These are phyloP conservation scores for Agrochola litura DNA, from an alignment of 2,888 invertebrate species.

Conservation along the genomic window DNA sequence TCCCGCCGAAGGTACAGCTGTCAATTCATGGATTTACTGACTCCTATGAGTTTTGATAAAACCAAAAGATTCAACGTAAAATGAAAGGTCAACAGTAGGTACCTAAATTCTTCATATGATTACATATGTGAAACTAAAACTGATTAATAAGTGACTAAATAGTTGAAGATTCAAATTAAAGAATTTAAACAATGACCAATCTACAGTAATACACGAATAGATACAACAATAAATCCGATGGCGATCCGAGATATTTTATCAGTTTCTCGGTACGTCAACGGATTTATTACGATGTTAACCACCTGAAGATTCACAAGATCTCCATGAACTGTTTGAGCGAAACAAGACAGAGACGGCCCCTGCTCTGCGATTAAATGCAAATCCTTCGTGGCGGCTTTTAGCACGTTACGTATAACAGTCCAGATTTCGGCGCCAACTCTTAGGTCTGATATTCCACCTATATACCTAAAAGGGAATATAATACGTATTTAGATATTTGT, in stretches of 20 bases:
- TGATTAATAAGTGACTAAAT: not conserved
- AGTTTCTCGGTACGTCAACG: not conserved
- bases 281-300: not conserved
- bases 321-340: not conserved
- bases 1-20: not conserved
- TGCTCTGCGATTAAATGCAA: constrained; percentile 1
- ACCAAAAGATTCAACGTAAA: not conserved
- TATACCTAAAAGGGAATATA: constrained; percentile 1
- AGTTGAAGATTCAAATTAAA: not conserved
- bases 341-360: not conserved
- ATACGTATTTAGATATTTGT: not conserved
- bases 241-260: not conserved
- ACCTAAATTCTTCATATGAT: not conserved
- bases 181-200: not conserved
- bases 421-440: not conserved
- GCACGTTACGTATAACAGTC: not conserved
- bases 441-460: not conserved
- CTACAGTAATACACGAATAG: not conserved
- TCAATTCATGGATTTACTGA: not conserved
- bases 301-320: constrained; percentile 5
- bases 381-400: not conserved
- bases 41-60: not conserved
- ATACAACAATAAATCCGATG: not conserved
- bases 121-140: not conserved
- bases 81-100: not conserved